Base-by-base conservation (phyloP, 2,797 vertebrate species). In the Oreonectes daqikongensis region DNA sequence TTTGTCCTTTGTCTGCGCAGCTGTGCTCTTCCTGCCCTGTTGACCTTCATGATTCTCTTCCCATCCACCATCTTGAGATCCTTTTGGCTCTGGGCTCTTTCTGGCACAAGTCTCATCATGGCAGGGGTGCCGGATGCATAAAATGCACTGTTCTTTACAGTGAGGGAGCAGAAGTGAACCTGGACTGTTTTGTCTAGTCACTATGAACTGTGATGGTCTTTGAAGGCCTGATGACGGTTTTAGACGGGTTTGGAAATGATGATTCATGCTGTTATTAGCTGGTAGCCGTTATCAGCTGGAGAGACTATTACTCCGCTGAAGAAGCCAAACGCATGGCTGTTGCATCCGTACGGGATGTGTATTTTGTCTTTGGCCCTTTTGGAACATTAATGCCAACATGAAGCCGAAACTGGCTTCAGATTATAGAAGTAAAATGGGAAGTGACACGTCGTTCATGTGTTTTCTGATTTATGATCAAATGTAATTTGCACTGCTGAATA, bases 51-150 rank as follows among this genome's bases (percentile, higher is more conserved):
- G 20, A 35, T 65, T 72, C 65, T 65, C 67, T 63, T 53, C 68
- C 66, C 30, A 10, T 70, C 79, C 75, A 75, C 81, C 78, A 83
- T 83, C 82, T 80, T 80, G 66, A 61, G 61, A 74, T 78, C 53
- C 71, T 42, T 72, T 74, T 77, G 69, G 64, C 64, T 72, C 50
- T 9, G 12, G 28, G 69, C 69, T 72, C 69, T 55, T 22, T 64
- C 70, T 77, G 74, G 55, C 53, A 69, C 8, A 17, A 50, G 50
- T 57, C 38, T 70, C 38, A 55, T 73, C 60, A 65, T 80, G 78
- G 72, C 78, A 42, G 64, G 24, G 46, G 59, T 65, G 60, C 40
- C 5, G 40, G 32, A 35, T 38, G 38, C 63, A 50, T 68, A 15
- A 42, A 14, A 53, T 38, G 17, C 3, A 5, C 65, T 28, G 20